Conservation (phyloP, 2,797 vertebrate genomes). For the Cossypha polioptera region DNA sequence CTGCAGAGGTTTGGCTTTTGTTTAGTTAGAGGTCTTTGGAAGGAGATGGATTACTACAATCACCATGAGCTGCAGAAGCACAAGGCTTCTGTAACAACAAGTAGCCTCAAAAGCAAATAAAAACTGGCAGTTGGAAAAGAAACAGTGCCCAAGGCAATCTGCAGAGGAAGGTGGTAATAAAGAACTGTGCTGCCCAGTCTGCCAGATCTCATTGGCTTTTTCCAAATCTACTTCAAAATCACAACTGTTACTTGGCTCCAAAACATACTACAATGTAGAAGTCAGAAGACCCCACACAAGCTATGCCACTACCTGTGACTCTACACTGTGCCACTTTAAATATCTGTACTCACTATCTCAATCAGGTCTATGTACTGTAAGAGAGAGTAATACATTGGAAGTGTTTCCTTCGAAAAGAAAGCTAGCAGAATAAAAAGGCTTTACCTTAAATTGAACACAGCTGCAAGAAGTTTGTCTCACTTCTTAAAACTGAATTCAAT, state of each 20-base stretch:
- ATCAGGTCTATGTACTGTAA: fast-evolving
- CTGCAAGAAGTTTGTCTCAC: neutral
- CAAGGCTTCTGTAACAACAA: neutral
- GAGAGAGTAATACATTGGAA: neutral
- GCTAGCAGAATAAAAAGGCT: neutral
- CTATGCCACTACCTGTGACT: neutral
- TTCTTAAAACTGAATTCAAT: neutral
- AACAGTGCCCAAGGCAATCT: neutral
- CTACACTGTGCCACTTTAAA: neutral
- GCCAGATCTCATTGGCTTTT: neutral
- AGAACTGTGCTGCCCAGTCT: neutral
- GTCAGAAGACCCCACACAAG: neutral
- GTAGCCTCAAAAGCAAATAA: neutral
- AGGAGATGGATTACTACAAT: neutral
- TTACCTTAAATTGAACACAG: neutral
- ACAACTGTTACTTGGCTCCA: neutral
- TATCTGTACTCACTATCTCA: neutral
- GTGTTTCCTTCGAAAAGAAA: neutral
- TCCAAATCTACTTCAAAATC: neutral
- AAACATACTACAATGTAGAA: neutral
- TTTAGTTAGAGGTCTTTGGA: neutral
- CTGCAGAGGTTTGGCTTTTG: neutral
- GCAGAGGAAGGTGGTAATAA: neutral
- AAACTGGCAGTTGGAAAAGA: neutral
- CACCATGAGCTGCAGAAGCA: neutral